These are phyloP conservation scores for Manis crassicaudata DNA, from an alignment of 2,797 vertebrate species.

Conservation along the genomic window DNA sequence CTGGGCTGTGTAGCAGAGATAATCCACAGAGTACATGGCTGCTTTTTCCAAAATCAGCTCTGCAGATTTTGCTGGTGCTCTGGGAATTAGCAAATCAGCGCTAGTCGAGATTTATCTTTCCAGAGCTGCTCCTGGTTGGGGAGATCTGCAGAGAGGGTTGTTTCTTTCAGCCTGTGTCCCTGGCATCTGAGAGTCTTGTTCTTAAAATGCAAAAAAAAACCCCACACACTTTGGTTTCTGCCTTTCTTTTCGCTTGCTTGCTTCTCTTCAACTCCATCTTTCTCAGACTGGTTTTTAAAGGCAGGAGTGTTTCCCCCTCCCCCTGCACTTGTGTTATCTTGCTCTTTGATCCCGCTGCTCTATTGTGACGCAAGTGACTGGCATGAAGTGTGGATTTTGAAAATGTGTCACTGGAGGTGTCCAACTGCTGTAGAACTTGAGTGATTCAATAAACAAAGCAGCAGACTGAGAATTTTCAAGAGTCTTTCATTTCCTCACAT, in stretches of 20 bases:
- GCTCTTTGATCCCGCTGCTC: neutral
- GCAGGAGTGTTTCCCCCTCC: neutral
- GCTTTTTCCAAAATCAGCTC: constrained; percentile 33
- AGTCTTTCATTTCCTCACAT: neutral
- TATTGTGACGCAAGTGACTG: neutral
- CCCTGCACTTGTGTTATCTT: neutral
- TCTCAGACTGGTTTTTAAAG: neutral
- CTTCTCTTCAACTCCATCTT: neutral
- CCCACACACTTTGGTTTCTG: neutral
- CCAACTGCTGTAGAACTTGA: neutral
- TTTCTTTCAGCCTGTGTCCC: neutral
- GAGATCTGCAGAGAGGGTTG: neutral
- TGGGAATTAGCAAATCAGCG: neutral
- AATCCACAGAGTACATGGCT: neutral
- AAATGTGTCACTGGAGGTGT: neutral
- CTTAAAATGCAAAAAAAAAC: neutral
- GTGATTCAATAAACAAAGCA: neutral
- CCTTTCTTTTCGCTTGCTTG: neutral
- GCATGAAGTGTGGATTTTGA: neutral
- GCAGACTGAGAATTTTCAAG: neutral
- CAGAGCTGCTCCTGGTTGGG: neutral
- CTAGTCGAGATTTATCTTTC: constrained; percentile 3
- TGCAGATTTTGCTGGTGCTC: neutral
- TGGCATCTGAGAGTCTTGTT: constrained; percentile 12
- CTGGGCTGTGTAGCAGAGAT: constrained; percentile 14